A percentile compares a stretch with the other conserved stretches of the same genome.
phyloP scores from a whole-genome alignment of 2,888 invertebrate genomes.

The Dendrolimus houi region DNA sequence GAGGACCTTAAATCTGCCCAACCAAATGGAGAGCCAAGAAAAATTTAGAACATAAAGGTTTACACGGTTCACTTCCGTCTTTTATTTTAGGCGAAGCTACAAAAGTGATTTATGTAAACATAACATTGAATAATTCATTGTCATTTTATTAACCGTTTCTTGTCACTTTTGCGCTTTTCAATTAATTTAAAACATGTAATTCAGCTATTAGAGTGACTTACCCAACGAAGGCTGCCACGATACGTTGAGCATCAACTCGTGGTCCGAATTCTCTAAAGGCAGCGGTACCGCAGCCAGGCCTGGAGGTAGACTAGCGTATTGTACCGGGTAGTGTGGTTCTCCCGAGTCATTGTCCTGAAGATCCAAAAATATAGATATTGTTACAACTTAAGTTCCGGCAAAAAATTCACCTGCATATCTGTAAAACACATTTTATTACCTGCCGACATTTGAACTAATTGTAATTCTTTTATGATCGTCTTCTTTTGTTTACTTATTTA shows the following conservation, averaged over 20 bases:
- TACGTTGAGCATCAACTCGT: constrained; percentile 57
- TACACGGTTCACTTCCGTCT: neutral
- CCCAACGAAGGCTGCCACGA: constrained; percentile 49
- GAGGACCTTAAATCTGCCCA: too few species aligned
- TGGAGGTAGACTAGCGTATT: constrained; percentile 40
- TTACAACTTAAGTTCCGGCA: too few species aligned
- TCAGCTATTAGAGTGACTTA: constrained; percentile 15
- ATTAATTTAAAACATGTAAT: neutral
- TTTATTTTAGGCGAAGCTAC: neutral
- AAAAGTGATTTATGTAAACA: neutral
- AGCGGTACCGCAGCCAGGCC: constrained; percentile 34
- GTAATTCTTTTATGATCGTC: too few species aligned
- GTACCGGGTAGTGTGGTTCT: constrained; percentile 27
- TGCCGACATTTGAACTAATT: too few species aligned
- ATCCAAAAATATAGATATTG: constrained; percentile 12
- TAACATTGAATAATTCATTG: neutral
- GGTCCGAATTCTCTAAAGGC: constrained; percentile 40
- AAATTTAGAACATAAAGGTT: too few species aligned
- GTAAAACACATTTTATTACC: too few species aligned
- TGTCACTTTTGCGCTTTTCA: neutral
- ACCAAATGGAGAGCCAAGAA: too few species aligned
- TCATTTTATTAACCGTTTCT: neutral
- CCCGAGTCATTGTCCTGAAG: constrained; percentile 31
- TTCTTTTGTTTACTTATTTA: too few species aligned
- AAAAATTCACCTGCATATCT: too few species aligned